Evolutionary conservation across 2,797 vertebrate genomes (phyloP), one percentile per base, ranked within the genome.

Genomic region (Clarias fuscus): DNA sequence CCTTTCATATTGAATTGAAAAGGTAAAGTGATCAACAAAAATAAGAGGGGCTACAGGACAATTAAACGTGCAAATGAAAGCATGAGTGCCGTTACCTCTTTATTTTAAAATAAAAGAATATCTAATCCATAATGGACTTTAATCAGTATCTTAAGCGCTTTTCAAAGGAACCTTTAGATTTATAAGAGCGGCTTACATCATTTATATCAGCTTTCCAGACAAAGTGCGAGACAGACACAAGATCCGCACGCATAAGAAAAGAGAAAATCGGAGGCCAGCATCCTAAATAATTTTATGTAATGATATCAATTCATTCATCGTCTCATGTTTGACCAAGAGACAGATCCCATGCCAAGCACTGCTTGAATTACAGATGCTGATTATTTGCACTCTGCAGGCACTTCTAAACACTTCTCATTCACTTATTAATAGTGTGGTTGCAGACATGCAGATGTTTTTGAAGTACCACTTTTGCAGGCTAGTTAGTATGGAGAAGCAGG

Each of bases 141-240:
- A 88, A 80, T 88, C 78, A 85, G 82, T 85, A 43, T 70, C 59
- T 4, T 17, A 79, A 79, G 43, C 76, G 83, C 64, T 64, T 85
- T 83, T 87, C 62, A 85, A 84, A 87, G 27, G 22, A 8, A 17
- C 65, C 58, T 84, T 87, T 53, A 67, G 67, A 48, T 75, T 48
- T 43, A 70, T 43, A 27, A 43, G 0, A 56, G 40, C 7, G 27
- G 61, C 18, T n/a, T 75, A 48, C 48, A 76, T 64, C 64, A 48
- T 27, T 61, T 59, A 59, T n/a, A 72, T 22, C 18, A 14, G 30
- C 18, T 33, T 33, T 15, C 22, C 18, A 71, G 30, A 70, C 40
- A 43, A 11, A 20, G 27, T 61, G 30, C 2, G 20, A 15, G 20
- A 59, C 75, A 58, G 14, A 13, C 13, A 75, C 13, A 58, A 58